Percentiles rank a stretch among this genome's conserved stretches.
phyloP scores from a whole-genome alignment of 2,113 vertebrate genomes.

The Phalacrocorax aristotelis region DNA sequence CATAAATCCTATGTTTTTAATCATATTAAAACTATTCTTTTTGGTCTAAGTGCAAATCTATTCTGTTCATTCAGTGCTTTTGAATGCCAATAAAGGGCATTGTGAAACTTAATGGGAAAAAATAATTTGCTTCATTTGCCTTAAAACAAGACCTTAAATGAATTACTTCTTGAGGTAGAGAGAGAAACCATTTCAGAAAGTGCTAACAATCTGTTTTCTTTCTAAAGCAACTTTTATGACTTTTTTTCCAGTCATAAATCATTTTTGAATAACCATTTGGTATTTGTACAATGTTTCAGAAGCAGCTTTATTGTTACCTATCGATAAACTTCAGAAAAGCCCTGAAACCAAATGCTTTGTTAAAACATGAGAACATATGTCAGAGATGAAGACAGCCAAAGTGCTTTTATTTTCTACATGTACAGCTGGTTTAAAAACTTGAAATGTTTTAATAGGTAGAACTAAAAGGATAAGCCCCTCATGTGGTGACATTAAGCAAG shows the following conservation, averaged over 20 bases:
- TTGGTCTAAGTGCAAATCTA: slow-evolving; percentile 32
- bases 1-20: slow-evolving; percentile 63
- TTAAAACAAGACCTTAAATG: slow-evolving; percentile 58
- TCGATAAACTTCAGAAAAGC: slow-evolving; percentile 50
- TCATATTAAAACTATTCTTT: slow-evolving; percentile 41
- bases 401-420: background rate
- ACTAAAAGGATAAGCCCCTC: background rate
- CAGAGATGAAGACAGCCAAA: slow-evolving; percentile 27
- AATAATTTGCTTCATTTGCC: slow-evolving; percentile 69
- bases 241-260: slow-evolving; percentile 43
- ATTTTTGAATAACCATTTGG: slow-evolving; percentile 65
- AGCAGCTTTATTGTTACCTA: slow-evolving; percentile 52
- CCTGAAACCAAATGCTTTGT: slow-evolving; percentile 41
- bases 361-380: slow-evolving; percentile 25
- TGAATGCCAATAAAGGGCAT: slow-evolving; percentile 38
- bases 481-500: background rate
- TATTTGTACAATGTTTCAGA: slow-evolving; percentile 14
- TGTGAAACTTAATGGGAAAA: slow-evolving; percentile 53
- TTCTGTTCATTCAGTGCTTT: slow-evolving; percentile 50
- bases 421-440: background rate
- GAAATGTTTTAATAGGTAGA: background rate
- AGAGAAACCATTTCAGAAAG: slow-evolving; percentile 53
- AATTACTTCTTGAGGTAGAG: slow-evolving; percentile 61
- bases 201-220: slow-evolving; percentile 46
- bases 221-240: slow-evolving; percentile 42